These are phyloP conservation scores for Teinopalpus imperialis DNA, from an alignment of 2,888 invertebrate genomes.

Conservation along the genomic window DNA sequence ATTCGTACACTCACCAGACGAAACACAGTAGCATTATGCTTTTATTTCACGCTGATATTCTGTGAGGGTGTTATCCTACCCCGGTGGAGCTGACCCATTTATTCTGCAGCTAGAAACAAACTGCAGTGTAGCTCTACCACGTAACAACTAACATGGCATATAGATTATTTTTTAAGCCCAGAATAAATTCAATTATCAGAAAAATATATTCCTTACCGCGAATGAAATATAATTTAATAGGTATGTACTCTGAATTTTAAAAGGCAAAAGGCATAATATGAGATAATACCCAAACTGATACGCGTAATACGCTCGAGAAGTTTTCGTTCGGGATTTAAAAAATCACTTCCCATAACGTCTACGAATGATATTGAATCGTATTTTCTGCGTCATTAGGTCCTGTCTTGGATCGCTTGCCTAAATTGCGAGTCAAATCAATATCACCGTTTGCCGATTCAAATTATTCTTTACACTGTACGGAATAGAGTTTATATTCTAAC, in stretches of 20 bases:
- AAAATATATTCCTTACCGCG: no score
- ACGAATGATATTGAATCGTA: constrained; percentile 32
- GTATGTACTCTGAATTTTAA: constrained; percentile 20
- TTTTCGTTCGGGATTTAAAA: constrained; percentile 28
- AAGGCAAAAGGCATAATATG: constrained; percentile 22
- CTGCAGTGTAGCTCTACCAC: no score
- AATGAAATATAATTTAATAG: constrained; percentile 5
- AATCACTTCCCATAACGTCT: constrained; percentile 27
- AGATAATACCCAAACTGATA: constrained; percentile 27
- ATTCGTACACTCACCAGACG: no score
- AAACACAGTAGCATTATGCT: no score
- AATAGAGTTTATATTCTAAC: constrained; percentile 27
- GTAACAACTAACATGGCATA: no score
- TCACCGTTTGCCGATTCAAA: constrained; percentile 13
- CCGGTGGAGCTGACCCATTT: no score
- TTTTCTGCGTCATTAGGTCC: constrained; percentile 32
- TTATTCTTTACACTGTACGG: constrained; percentile 14
- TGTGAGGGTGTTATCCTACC: no score
- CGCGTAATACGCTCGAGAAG: constrained; percentile 24
- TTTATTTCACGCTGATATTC: no score
- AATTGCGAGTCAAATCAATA: constrained; percentile 26
- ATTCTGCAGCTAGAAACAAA: no score
- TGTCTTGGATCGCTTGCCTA: constrained; percentile 25
- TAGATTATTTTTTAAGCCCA: no score
- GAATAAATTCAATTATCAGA: no score